Conservation (phyloP, 1,140 invertebrate genomes). For the Euura saliciscinereae region DNA sequence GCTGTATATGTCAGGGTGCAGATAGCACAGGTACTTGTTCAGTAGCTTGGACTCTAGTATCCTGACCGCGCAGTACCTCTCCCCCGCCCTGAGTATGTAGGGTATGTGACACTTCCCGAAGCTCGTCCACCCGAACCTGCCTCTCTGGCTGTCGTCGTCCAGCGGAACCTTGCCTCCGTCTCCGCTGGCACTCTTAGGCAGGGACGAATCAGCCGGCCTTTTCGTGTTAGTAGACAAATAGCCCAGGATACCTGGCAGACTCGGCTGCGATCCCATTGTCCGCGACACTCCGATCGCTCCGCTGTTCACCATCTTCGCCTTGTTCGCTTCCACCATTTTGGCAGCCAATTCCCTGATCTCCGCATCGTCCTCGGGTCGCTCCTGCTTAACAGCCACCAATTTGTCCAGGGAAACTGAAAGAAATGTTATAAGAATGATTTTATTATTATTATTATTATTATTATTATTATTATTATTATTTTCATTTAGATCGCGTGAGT, state of each 20-base stretch:
- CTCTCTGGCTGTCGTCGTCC: conserved; percentile 82
- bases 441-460: too few relatives aligned
- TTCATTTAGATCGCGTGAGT: too few relatives aligned
- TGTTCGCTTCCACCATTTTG: conserved; percentile 86
- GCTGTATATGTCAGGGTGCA: conserved; percentile 83
- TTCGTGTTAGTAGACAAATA: conserved; percentile 62
- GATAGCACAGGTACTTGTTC: conserved; percentile 82
- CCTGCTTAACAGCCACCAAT: conserved; percentile 71
- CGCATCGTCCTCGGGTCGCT: conserved; percentile 78
- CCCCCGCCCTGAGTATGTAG: conserved; percentile 81
- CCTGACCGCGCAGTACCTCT: conserved; percentile 88
- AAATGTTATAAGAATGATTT: neutral
- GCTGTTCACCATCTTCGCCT: conserved; percentile 69
- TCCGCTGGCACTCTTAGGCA: conserved; percentile 29
- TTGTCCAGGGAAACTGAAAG: conserved; percentile 42
- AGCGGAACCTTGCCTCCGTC: conserved; percentile 56
- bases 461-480: too few relatives aligned
- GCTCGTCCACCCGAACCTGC: conserved; percentile 88
- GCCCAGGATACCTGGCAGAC: conserved; percentile 63
- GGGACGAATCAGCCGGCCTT: conserved; percentile 29
- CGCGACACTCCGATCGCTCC: conserved; percentile 51
- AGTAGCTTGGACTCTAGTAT: conserved; percentile 89
- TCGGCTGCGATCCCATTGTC: conserved; percentile 36
- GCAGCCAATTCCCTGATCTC: conserved; percentile 84
- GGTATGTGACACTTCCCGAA: conserved; percentile 87